Evolutionary conservation across 53 echinoderm and acorn worm genomes (phyloP).

Genomic region (Temnopleurus reevesii): DNA sequence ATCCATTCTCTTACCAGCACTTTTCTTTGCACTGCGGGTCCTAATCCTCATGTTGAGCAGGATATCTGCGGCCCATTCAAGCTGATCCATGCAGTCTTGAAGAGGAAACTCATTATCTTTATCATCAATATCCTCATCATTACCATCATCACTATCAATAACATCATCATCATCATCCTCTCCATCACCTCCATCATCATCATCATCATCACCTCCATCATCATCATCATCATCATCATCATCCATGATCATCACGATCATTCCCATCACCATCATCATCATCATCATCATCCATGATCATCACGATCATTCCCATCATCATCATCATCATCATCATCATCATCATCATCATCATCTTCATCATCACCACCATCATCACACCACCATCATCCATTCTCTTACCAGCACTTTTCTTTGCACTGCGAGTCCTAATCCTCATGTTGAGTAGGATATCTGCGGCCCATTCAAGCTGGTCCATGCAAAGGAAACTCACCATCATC

Average conservation of each 20-base stretch:
- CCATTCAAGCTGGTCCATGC: conserved; percentile 93
- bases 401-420: conserved; percentile 31
- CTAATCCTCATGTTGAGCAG: conserved; percentile 90
- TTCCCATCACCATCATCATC: conserved; percentile 39
- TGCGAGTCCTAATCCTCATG: conserved; percentile 78
- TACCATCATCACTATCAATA: too few species aligned
- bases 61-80: conserved; percentile 93
- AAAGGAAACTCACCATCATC: conserved; percentile 85
- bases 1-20: background rate
- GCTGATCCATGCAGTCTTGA: conserved; percentile 84
- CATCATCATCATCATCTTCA: background rate
- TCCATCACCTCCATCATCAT: too few species aligned
- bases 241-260: too few species aligned
- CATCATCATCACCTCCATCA: too few species aligned
- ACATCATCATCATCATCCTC: too few species aligned
- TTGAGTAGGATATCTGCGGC: conserved; percentile 87
- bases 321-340: conserved; percentile 51
- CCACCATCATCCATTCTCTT: too few species aligned
- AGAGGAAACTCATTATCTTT: conserved; percentile 91
- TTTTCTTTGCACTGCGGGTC: conserved; percentile 57
- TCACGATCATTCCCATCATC: conserved; percentile 51
- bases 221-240: too few species aligned
- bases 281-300: conserved; percentile 48
- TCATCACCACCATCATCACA: background rate
- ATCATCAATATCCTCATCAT: too few species aligned